Conservation (phyloP, 2,888 invertebrate species). For the Andrena fulva region DNA sequence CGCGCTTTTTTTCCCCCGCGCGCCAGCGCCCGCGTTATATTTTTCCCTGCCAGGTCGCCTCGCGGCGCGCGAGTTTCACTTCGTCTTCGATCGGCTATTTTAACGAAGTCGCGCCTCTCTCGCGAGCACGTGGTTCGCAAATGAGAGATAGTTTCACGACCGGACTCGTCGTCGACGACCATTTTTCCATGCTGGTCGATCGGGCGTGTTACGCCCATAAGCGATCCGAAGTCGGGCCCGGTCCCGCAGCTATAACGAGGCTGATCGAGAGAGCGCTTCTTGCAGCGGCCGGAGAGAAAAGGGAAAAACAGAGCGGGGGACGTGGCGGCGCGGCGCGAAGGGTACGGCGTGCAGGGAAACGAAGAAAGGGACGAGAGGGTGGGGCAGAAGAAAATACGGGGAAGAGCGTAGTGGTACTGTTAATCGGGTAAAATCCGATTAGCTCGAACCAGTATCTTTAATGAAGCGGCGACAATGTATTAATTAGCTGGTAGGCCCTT, state of each 20-base stretch:
- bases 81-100: slow-evolving; percentile 60
- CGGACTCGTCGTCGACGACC: slow-evolving; percentile 64
- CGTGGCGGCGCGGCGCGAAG: neutral
- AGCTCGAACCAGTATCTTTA: slow-evolving; percentile 64
- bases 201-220: slow-evolving; percentile 65
- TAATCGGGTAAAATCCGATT: slow-evolving; percentile 58
- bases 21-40: slow-evolving; percentile 4
- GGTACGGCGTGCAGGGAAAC: neutral
- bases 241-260: slow-evolving; percentile 68
- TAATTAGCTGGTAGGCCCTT: slow-evolving; percentile 30
- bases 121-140: slow-evolving; percentile 50
- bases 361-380: neutral
- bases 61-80: slow-evolving; percentile 67
- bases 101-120: slow-evolving; percentile 58
- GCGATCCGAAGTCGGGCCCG: slow-evolving; percentile 54
- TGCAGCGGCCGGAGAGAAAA: slow-evolving; percentile 21
- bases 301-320: slow-evolving; percentile 3
- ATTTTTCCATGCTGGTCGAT: slow-evolving; percentile 69
- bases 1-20: slow-evolving; percentile 26
- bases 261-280: slow-evolving; percentile 57
- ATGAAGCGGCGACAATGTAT: slow-evolving; percentile 61
- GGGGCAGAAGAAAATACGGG: neutral
- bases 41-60: slow-evolving; percentile 13
- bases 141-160: slow-evolving; percentile 73
- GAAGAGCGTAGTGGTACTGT: slow-evolving; percentile 46